Conservation (phyloP, 2,888 invertebrate genomes). For the Erebia ligea region DNA sequence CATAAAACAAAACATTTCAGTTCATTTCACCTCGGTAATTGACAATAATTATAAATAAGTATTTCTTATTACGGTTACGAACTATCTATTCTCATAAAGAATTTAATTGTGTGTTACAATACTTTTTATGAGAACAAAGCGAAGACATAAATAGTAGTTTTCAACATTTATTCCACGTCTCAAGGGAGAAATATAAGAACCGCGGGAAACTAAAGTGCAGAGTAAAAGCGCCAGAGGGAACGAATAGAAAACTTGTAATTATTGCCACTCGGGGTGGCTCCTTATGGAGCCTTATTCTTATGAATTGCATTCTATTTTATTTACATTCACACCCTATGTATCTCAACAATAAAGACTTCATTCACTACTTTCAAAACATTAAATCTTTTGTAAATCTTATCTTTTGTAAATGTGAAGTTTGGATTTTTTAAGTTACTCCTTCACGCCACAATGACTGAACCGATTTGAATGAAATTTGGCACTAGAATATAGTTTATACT, state of each 20-base stretch:
- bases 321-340: background rate
- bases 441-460: too few relatives aligned
- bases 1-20: too few relatives aligned
- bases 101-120: background rate
- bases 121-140: conserved; percentile 25
- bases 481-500: too few relatives aligned
- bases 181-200: conserved; percentile 36
- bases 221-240: conserved; percentile 17
- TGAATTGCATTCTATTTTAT: background rate
- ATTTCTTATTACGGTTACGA: background rate
- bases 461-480: too few relatives aligned
- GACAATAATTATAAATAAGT: too few relatives aligned
- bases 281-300: too few relatives aligned
- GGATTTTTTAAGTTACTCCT: too few relatives aligned
- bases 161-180: conserved; percentile 36
- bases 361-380: background rate
- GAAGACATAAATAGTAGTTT: conserved; percentile 37
- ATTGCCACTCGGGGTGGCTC: conserved; percentile 11
- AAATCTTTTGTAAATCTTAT: too few relatives aligned
- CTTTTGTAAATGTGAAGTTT: too few relatives aligned
- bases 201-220: conserved; percentile 25
- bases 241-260: conserved; percentile 24
- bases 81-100: background rate
- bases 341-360: background rate
- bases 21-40: too few relatives aligned